phyloP scores from a whole-genome alignment of 2,113 vertebrate genomes.

The Pavo muticus region DNA sequence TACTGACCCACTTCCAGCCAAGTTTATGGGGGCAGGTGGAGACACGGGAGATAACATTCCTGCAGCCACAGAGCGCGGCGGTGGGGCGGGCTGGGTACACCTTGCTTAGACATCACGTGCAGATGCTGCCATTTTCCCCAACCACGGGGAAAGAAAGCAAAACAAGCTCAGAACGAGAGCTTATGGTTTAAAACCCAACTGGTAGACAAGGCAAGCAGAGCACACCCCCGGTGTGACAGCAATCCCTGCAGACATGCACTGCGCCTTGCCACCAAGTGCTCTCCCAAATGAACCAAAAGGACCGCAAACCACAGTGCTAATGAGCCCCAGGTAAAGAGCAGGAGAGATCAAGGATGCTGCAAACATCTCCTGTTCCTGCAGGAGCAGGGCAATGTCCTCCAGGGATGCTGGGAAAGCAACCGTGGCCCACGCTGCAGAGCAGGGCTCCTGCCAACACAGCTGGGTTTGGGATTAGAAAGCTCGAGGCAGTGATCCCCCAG shows the following conservation, averaged over 20 bases:
- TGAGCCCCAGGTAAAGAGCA: neutral
- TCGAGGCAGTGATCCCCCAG: neutral
- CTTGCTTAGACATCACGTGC: neutral
- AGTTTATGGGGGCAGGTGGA: slow-evolving; percentile 37
- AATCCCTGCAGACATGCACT: rapidly evolving
- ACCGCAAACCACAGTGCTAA: neutral
- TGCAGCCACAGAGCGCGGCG: neutral
- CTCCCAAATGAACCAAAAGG: neutral
- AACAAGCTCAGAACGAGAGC: neutral
- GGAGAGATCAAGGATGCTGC: neutral
- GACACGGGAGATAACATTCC: slow-evolving; percentile 47
- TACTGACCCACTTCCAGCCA: slow-evolving; percentile 65
- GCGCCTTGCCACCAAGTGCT: neutral
- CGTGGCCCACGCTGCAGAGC: neutral
- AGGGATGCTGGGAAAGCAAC: neutral
- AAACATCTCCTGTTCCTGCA: neutral
- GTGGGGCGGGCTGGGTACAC: neutral
- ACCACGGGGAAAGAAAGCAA: neutral
- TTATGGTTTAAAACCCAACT: neutral
- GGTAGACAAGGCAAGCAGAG: neutral
- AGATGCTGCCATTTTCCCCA: neutral
- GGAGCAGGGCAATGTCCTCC: neutral
- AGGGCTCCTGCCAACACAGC: neutral
- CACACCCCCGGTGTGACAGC: neutral
- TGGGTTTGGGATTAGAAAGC: neutral